Percentiles rank a stretch among this genome's conserved stretches.
phyloP scores from a whole-genome alignment of 2,113 vertebrate genomes.

The Ctenomys sociabilis region DNA sequence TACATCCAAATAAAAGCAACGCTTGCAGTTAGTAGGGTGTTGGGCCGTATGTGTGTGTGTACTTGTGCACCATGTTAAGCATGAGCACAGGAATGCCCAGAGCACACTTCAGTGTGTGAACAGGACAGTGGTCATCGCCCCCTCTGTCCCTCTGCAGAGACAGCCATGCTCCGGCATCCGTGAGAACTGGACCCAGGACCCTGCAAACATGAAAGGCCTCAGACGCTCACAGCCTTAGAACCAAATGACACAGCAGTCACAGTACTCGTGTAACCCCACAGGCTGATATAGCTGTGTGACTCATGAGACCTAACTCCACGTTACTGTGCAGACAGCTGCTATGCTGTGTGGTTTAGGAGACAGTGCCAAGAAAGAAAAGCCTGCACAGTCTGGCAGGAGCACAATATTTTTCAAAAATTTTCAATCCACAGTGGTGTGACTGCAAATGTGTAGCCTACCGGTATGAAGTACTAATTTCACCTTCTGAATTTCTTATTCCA shows the following conservation, averaged over 20 bases:
- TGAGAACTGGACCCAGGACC: neutral
- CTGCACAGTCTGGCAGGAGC: too few species aligned
- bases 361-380: neutral
- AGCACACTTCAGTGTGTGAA: neutral
- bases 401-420: neutral
- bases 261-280: too few species aligned
- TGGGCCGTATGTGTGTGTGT: too few species aligned
- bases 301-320: neutral
- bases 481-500: neutral
- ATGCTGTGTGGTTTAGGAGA: neutral
- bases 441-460: neutral
- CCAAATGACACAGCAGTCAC: neutral
- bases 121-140: accelerated
- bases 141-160: too few species aligned
- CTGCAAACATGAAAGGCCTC: neutral
- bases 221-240: neutral
- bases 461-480: too few species aligned
- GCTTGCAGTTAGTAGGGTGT: too few species aligned
- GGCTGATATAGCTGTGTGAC: neutral
- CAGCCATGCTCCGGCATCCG: too few species aligned
- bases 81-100: neutral
- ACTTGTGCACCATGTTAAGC: neutral
- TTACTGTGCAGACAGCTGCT: neutral
- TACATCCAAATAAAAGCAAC: neutral
- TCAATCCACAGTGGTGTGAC: too few species aligned